Evolutionary conservation across 2,797 vertebrate species (phyloP), one percentile per base, ranked within the genome.

Genomic region (Denticeps clupeoides): DNA sequence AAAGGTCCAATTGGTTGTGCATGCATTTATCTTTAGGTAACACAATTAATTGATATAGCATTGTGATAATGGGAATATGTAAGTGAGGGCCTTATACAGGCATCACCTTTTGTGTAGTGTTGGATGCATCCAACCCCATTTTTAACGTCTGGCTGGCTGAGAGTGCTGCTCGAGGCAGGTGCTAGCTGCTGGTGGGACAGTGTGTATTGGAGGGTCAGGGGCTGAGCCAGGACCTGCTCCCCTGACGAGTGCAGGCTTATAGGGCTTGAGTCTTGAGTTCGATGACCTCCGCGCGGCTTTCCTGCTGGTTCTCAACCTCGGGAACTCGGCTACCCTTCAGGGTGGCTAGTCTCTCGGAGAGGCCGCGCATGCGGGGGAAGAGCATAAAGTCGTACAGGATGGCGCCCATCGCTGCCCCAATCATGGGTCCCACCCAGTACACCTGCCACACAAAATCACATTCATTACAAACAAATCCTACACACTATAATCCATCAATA

Each of bases 211-310:
- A 43, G 60, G 53, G 47, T 55, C 58, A 53, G 33, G 56, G 62
- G 63, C 31, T 47, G 62, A 64, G 62, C 58, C 55, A 62, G 65
- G 70, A 68, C 65, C 67, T 54, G 60, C 64, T 70, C 55, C 69
- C 60, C 72, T 62, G 54, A 23, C 52, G 45, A 42, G 47, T 31
- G 51, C 58, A 46, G 64, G 53, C 72, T 80, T 79, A 85, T 78
- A 85, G 73, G 68, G 88, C 87, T 80, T 92, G 90, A 33, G 89
- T 91, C 82, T 90, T 93, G 77, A 95, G 79, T 81, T 95, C 91
- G 57, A 90, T 85, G 65, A 90, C 85, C 58, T 91, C 89, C 3
- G 83, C 83, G 7, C 84, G 82, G 56, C 67, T 59, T 64, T 91
- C 89, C 59, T 81, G 79, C 57, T 87, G 86, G 65, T 69, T 81